phyloP scores from a whole-genome alignment of 2,113 vertebrate genomes.

The Leptosomus discolor region DNA sequence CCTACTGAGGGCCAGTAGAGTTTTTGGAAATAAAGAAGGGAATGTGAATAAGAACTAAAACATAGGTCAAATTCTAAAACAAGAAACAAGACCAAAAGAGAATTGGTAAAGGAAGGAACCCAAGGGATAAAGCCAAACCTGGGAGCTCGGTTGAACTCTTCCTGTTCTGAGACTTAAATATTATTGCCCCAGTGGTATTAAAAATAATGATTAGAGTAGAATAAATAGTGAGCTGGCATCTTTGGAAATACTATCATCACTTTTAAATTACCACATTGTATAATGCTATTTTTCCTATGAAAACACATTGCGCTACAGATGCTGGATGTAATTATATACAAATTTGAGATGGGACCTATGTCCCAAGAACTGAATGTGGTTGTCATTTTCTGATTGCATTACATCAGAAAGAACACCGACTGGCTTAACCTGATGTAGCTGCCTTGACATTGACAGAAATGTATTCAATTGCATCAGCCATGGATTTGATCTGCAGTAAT shows the following conservation, averaged over 20 bases:
- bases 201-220: neutral
- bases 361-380: neutral
- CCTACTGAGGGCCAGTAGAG: neutral
- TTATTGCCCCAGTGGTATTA: neutral
- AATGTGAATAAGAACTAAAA: neutral
- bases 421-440: neutral
- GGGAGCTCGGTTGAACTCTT: neutral
- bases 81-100: neutral
- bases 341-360: neutral
- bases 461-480: slow-evolving; percentile 15
- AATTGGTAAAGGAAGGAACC: neutral
- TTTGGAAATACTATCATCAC: neutral
- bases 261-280: neutral
- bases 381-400: neutral
- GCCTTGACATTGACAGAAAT: neutral
- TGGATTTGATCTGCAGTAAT: neutral
- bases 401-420: slow-evolving; percentile 30
- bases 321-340: neutral
- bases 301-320: neutral
- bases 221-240: neutral
- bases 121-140: neutral
- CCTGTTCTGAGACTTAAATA: neutral
- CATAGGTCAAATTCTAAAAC: neutral
- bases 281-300: neutral
- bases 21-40: neutral